Evolutionary conservation across 1,140 invertebrate genomes (phyloP), one percentile per base, ranked within the genome.

Genomic region (Tetramorium alpestre): DNA sequence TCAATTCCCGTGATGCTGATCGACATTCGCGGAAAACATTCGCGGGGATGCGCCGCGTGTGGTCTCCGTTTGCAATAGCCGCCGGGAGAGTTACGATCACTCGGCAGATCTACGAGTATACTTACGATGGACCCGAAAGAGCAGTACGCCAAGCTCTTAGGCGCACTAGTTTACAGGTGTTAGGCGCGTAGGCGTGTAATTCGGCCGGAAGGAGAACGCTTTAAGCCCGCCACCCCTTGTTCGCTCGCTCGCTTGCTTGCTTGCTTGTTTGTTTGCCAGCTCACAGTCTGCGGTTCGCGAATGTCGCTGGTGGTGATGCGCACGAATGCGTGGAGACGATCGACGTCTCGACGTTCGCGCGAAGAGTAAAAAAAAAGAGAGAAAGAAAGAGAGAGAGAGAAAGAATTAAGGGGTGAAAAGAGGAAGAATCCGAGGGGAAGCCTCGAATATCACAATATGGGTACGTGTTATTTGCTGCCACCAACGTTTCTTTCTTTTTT

Each of bases 401-500:
- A 25, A 54, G 47, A 49, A 25, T 51, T 33, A 58, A 56, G 60
- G 51, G 13, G 75, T 49, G 62, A 70, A 10, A 54, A 58, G 22
- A 38, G 47, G 33, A 58, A 13, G 44, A 49, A 62, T 54, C 25
- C 77, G 65, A 81, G 64, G 49, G 10, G 76, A 86, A 78, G 65
- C 44, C 58, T 78, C 64, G 86, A 60, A 44, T 69, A 73, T 33
- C 49, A 18, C 56, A 62, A 75, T 47, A 85, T 88, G 41, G 60
- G 51, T 90, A 94, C 92, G 94, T 94, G 94, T 94, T 94, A 95
- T 95, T 94, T 95, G 94, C 94, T 94, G 94, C 94, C 94, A 95
- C 94, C 94, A 94, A 94, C 93, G 88, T 91, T 91, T 90, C 49
- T 58, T 47, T 82, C 62, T 56, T 47, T 85, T 69, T 73, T 10